Base-by-base conservation (phyloP, 2,113 vertebrate species). In the Clarias macrocephalus region DNA sequence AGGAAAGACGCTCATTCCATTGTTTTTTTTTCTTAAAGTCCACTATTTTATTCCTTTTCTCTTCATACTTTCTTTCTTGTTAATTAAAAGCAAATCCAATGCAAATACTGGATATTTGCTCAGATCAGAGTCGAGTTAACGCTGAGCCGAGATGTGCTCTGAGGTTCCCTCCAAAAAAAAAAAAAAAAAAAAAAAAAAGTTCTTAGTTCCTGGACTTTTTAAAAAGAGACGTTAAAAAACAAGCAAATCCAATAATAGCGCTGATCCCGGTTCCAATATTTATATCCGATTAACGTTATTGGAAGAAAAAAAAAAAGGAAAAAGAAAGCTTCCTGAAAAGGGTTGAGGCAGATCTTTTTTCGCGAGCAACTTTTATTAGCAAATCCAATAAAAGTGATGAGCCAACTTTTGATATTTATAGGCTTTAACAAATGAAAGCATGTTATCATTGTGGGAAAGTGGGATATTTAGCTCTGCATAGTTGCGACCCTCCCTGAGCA, bases 41-140 rank as follows among this genome's bases (percentile, higher is more conserved):
- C 13, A 56, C 0, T 56, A 18, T 54, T 52, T 75, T 56, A 56
- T 2, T 28, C 5, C 2, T 59, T 80, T 48, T 19, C 19, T 59
- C 56, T 21, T 18, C 54, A 33, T 28, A 80, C 3, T 18, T 28
- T 48, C 42, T 28, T 18, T 56, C 7, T 15, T 6, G 1, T 59
- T 57, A 19, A 59, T 80, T 80, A 59, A 57, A 30, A 80, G 76
- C n/a, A 57, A 80, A 59, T 33, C 28, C n/a, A 80, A 80, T 21
- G 16, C n/a, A 54, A 57, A 56, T 16, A 5, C 18, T 33, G 28
- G n/a, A 33, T 59, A 21, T 80, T 59, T 80, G 77, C 77, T 21
- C 15, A 80, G 77, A 80, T 57, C 30, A 30, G 30, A 59, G 33
- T 80, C 48, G 5, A 12, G 0, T 73, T 21, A 77, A 28, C 28